phyloP scores from a whole-genome alignment of 2,113 vertebrate genomes.

The Sceloporus tristichus region DNA sequence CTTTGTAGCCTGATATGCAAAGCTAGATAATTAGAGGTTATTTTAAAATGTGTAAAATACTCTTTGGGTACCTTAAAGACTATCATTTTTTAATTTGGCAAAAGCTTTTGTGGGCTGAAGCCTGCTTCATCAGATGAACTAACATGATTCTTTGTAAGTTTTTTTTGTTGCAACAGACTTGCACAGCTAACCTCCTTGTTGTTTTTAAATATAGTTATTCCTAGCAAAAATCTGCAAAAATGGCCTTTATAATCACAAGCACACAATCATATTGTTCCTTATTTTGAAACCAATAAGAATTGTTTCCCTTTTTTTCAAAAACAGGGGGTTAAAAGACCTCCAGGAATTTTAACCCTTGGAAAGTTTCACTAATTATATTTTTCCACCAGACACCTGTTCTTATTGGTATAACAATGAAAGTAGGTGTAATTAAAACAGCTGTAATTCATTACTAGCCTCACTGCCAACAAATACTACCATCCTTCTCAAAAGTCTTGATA shows the following conservation, averaged over 20 bases:
- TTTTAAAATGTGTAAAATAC: too few relatives aligned
- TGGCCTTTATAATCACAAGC: not conserved
- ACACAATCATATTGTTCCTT: too few relatives aligned
- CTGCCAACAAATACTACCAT: constrained; percentile 55
- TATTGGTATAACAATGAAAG: constrained; percentile 55
- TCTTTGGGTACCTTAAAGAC: too few relatives aligned
- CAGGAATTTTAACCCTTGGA: constrained; percentile 20
- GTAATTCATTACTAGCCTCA: constrained; percentile 60
- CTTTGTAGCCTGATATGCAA: constrained; percentile 21
- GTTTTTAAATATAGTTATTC: constrained; percentile 51
- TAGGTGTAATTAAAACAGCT: constrained; percentile 57
- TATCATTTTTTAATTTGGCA: too few relatives aligned
- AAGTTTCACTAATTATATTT: constrained; percentile 31
- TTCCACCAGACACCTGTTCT: not conserved
- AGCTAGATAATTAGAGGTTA: not conserved
- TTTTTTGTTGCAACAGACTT: too few relatives aligned
- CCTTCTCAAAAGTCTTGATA: constrained; percentile 60
- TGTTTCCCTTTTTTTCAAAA: constrained; percentile 16
- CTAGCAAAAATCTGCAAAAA: constrained; percentile 48
- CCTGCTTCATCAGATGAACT: too few relatives aligned
- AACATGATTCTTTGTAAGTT: too few relatives aligned
- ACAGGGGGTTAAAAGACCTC: not conserved
- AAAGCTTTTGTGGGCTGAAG: too few relatives aligned
- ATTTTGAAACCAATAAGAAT: too few relatives aligned
- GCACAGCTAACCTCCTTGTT: constrained; percentile 63